A percentile compares a stretch with the other conserved stretches of the same genome.
Evolutionary conservation across 2,888 invertebrate species (phyloP).

Genomic region (Endotricha flammealis): DNA sequence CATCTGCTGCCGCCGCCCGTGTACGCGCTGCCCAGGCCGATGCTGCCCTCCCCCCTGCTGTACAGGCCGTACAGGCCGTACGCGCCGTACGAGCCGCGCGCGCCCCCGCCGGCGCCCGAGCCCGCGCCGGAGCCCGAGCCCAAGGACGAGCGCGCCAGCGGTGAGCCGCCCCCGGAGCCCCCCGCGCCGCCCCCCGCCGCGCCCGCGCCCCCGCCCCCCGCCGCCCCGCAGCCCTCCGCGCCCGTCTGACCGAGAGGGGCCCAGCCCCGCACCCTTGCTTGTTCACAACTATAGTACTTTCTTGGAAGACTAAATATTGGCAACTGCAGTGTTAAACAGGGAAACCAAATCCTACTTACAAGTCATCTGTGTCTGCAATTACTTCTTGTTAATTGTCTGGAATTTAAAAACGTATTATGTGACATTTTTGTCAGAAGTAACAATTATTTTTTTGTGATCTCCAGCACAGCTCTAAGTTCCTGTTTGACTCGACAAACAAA

Average conservation of each 20-base stretch:
- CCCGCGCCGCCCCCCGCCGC: slow-evolving; percentile 23
- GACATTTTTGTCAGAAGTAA: no score
- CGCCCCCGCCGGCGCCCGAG: slow-evolving; percentile 33
- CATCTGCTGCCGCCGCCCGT: slow-evolving; percentile 39
- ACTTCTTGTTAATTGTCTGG: no score
- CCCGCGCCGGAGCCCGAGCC: slow-evolving; percentile 25
- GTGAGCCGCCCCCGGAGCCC: slow-evolving; percentile 23
- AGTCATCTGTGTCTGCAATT: no score
- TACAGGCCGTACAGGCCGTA: slow-evolving; percentile 56
- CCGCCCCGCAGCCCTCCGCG: slow-evolving; percentile 22
- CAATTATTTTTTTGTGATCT: no score
- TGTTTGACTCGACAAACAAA: no score
- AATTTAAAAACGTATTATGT: no score
- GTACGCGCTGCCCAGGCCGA: slow-evolving; percentile 37
- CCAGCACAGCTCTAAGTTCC: no score
- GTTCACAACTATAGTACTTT: slow-evolving; percentile 1
- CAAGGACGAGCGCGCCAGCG: slow-evolving; percentile 21
- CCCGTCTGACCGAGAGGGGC: slow-evolving; percentile 25
- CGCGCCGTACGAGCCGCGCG: slow-evolving; percentile 28
- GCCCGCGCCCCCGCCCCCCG: slow-evolving; percentile 23
- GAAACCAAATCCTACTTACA: no score
- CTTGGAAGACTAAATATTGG: no score
- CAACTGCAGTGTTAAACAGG: no score
- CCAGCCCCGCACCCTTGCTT: no score
- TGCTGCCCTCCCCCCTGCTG: slow-evolving; percentile 51